Base-by-base conservation (phyloP, 2,888 invertebrate species). In the Heliconius aoede region DNA sequence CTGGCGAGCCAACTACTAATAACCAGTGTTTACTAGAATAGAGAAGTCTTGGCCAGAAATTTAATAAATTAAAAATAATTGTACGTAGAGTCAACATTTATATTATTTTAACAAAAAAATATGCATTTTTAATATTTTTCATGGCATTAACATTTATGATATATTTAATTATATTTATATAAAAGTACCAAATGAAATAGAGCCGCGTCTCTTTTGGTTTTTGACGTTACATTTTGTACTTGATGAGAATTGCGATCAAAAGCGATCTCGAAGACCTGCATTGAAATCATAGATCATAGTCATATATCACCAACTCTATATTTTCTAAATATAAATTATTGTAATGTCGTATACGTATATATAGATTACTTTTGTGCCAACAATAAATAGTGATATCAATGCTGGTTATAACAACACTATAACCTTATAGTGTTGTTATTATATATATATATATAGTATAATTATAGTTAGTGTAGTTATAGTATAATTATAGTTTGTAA, bases 401-500 rank as follows among this genome's bases (percentile, higher is more conserved):
- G n/a, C 24, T 36, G 36, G 24, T 36, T 24, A 65, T 65, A 65
- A 36, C 15, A 65, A 40, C 65, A 65, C 24, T 24, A 40, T 8
- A 8, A n/a, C n/a, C n/a, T n/a, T n/a, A n/a, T 62, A 62, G 64
- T n/a, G n/a, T n/a, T n/a, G n/a, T n/a, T n/a, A n/a, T n/a, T n/a
- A n/a, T n/a, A n/a, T n/a, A n/a, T n/a, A n/a, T n/a, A n/a, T n/a
- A n/a, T 21, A n/a, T 15, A 28, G 18, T 64, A 64, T 64, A 64
- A 64, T 64, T 64, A 64, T 62, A 62, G 62, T 62, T 62, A n/a
- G n/a, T n/a, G n/a, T n/a, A n/a, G n/a, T n/a, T n/a, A 15, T 21
- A 30, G n/a, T 65, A 65, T 65, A 65, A 65, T 65, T 65, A 65
- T 64, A 36, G 64, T 64, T 64, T 32, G 30, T n/a, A n/a, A 24